Conservation (phyloP, 2,888 invertebrate species). For the Galerucella calmariensis region DNA sequence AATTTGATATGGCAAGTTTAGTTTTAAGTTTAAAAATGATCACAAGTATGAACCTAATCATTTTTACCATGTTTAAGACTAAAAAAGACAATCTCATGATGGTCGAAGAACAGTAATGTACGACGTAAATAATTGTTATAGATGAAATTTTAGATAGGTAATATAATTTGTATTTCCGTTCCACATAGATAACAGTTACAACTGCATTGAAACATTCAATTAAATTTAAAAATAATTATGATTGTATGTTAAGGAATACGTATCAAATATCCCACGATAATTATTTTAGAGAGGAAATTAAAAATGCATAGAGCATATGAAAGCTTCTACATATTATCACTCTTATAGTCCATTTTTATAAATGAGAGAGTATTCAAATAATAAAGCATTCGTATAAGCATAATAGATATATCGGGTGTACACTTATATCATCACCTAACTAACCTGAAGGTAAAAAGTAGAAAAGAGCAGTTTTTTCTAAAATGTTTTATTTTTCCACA, state of each 20-base stretch:
- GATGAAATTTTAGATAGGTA: constrained; percentile 3
- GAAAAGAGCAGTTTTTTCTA: too few relatives aligned
- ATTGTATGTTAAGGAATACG: background rate
- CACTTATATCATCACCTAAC: too few relatives aligned
- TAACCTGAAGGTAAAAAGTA: too few relatives aligned
- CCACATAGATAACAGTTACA: background rate
- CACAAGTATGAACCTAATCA: background rate
- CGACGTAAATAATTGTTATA: background rate
- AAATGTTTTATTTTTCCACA: too few relatives aligned
- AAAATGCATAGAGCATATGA: background rate
- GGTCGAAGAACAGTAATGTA: background rate
- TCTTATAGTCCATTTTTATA: too few relatives aligned
- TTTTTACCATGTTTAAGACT: background rate
- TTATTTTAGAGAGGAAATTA: background rate
- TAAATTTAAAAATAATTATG: background rate
- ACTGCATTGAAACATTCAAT: background rate
- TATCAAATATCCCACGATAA: background rate
- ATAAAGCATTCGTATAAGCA: too few relatives aligned
- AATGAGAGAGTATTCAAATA: too few relatives aligned
- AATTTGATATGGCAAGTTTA: background rate
- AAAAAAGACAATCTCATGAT: background rate
- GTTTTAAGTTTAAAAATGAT: background rate
- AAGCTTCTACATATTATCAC: background rate
- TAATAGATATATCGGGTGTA: too few relatives aligned
- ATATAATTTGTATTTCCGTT: constrained; percentile 1